Evolutionary conservation across 2,113 vertebrate species (phyloP).

Genomic region (Phainopepla nitens): DNA sequence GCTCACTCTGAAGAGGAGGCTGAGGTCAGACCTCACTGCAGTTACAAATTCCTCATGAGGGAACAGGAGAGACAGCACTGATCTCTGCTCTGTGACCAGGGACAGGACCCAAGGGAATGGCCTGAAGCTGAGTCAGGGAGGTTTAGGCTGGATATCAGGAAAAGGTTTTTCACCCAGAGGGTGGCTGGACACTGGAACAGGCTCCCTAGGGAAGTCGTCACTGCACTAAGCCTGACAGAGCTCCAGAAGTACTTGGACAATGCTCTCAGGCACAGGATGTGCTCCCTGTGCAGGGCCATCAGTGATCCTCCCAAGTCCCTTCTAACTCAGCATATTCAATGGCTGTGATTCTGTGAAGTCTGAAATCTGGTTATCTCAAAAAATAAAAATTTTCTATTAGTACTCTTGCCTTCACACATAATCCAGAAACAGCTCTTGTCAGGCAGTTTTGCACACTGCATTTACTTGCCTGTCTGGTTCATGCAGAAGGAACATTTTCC

Average conservation of each 20-base stretch:
- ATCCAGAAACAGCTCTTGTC: not conserved
- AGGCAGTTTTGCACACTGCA: not conserved
- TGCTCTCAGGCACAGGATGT: not conserved
- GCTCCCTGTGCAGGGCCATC: not conserved
- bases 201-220: not conserved
- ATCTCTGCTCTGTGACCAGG: not conserved
- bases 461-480: not conserved
- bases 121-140: not conserved
- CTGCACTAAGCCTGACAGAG: not conserved
- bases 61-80: not conserved
- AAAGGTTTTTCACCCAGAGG: not conserved
- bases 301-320: not conserved
- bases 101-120: not conserved
- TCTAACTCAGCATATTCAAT: not conserved
- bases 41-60: not conserved
- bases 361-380: not conserved
- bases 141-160: not conserved
- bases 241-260: not conserved
- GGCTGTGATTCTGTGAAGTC: not conserved
- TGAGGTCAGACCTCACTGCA: fast-evolving
- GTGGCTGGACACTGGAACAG: not conserved
- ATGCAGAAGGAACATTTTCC: not conserved
- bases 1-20: not conserved
- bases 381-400: not conserved
- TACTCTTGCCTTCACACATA: not conserved